Percentiles rank a stretch among this genome's conserved stretches.
These are phyloP conservation scores for Mus pahari DNA, from an alignment of 2,113 vertebrate species.

Conservation along the genomic window DNA sequence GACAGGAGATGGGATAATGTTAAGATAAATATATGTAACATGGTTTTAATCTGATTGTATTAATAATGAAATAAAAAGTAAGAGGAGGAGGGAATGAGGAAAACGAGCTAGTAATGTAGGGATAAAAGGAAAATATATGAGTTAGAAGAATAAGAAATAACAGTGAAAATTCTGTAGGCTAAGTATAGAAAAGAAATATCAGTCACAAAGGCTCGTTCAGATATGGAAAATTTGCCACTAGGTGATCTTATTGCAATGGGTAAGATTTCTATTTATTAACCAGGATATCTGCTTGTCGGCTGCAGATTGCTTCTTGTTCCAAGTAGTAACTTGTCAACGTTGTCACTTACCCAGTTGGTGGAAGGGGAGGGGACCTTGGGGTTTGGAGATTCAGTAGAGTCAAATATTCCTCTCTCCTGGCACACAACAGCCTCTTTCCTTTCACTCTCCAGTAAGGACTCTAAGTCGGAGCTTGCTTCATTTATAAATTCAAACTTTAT, in stretches of 20 bases:
- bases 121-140: neutral
- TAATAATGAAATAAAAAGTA: neutral
- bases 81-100: too few species aligned
- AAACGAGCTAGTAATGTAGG: neutral
- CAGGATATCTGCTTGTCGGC: neutral
- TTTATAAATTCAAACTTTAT: neutral
- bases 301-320: neutral
- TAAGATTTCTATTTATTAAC: neutral
- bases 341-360: neutral
- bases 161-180: neutral
- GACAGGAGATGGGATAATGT: neutral
- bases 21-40: neutral
- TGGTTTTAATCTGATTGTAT: neutral
- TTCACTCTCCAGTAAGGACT: too few species aligned
- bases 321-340: neutral
- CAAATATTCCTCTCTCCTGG: neutral
- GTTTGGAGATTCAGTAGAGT: too few species aligned
- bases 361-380: neutral
- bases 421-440: too few species aligned
- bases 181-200: neutral
- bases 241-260: neutral
- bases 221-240: neutral
- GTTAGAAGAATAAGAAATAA: neutral
- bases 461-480: neutral
- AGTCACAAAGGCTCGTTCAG: neutral